These are phyloP conservation scores for Calliscelio sp. DNA, from an alignment of 2,888 invertebrate genomes.

Conservation along the genomic window DNA sequence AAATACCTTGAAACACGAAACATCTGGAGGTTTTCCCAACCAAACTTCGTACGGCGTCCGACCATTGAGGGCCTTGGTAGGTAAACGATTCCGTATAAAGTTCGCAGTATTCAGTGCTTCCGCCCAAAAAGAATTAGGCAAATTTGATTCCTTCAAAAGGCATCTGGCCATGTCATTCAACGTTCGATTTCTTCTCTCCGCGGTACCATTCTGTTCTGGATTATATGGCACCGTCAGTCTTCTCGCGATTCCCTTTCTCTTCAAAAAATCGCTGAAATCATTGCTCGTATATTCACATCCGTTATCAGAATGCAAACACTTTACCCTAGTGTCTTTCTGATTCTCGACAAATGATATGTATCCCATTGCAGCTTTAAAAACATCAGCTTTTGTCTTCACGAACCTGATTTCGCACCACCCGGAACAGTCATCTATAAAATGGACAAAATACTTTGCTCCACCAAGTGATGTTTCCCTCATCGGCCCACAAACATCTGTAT, in stretches of 20 bases:
- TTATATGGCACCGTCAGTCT: constrained; percentile 74
- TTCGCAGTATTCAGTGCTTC: constrained; percentile 60
- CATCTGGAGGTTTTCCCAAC: constrained; percentile 27
- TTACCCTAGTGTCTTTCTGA: constrained; percentile 67
- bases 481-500: constrained; percentile 77
- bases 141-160: constrained; percentile 35
- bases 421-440: constrained; percentile 76
- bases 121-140: constrained; percentile 44
- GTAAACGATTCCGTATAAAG: constrained; percentile 45
- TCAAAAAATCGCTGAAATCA: constrained; percentile 74
- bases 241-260: constrained; percentile 75
- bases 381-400: constrained; percentile 73
- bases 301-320: constrained; percentile 75
- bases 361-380: constrained; percentile 63
- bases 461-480: constrained; percentile 68
- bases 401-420: constrained; percentile 76
- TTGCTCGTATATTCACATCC: constrained; percentile 73
- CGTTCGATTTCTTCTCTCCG: constrained; percentile 46
- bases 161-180: constrained; percentile 39
- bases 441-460: constrained; percentile 74
- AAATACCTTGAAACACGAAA: constrained; percentile 29
- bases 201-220: constrained; percentile 45
- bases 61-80: constrained; percentile 27
- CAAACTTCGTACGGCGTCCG: constrained; percentile 40
- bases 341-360: constrained; percentile 71